Evolutionary conservation across 2,113 vertebrate genomes (phyloP).

Genomic region (Lophotis ruficrista): DNA sequence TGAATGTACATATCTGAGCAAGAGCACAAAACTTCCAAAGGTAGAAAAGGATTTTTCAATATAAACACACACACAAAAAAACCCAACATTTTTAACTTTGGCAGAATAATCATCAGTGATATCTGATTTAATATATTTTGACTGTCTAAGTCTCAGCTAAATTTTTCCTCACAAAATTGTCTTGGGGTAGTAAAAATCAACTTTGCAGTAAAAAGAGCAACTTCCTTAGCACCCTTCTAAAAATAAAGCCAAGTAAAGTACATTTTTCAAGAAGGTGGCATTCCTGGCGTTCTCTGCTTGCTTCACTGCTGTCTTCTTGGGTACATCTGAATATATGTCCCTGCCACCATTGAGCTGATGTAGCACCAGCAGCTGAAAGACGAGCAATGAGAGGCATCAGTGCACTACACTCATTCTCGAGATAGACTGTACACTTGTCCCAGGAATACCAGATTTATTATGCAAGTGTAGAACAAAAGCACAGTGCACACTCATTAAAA

Average conservation of each 20-base stretch:
- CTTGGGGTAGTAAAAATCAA: neutral
- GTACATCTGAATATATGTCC: neutral
- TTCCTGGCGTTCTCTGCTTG: neutral
- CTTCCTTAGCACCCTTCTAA: neutral
- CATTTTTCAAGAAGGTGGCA: neutral
- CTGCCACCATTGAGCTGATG: neutral
- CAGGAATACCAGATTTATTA: slow-evolving; percentile 2
- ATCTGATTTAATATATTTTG: neutral
- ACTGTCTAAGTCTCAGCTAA: neutral
- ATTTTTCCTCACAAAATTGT: neutral
- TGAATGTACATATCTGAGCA: neutral
- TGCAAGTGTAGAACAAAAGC: neutral
- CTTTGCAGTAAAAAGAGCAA: neutral
- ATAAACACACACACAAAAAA: neutral
- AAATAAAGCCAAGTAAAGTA: neutral
- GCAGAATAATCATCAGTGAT: neutral
- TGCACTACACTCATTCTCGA: neutral
- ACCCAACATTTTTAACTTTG: neutral
- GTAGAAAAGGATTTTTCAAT: neutral
- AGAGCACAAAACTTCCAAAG: neutral
- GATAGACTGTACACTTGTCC: neutral
- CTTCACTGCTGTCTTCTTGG: neutral
- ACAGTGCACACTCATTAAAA: neutral
- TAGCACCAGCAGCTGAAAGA: neutral
- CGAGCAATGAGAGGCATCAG: neutral